Percentiles rank a stretch among this genome's conserved stretches.
Conservation (phyloP, 2,113 vertebrate species). For the Dascyllus trimaculatus region DNA sequence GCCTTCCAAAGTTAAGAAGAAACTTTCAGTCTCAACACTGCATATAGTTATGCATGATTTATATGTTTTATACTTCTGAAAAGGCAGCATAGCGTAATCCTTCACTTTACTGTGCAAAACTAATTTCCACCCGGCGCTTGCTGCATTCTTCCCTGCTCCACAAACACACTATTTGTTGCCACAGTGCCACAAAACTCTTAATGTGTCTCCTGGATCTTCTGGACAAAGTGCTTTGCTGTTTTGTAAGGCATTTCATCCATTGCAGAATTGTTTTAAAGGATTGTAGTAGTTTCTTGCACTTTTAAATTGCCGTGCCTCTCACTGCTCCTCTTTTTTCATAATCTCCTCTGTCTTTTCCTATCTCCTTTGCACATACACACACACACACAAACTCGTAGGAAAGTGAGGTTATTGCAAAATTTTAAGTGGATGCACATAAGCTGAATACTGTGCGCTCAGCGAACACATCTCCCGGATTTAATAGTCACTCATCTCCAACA, state of each 20-base stretch:
- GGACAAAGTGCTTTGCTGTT: constrained; percentile 7
- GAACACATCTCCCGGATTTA: constrained; percentile 67
- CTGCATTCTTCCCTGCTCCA: background rate
- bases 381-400: constrained; percentile 1
- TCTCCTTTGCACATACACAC: background rate
- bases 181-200: constrained; percentile 15
- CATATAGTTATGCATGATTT: background rate
- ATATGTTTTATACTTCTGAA: background rate
- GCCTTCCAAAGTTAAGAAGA: background rate
- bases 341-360: constrained; percentile 31
- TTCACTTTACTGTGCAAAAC: constrained; percentile 34
- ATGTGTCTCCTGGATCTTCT: constrained; percentile 35
- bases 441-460: constrained; percentile 43
- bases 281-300: constrained; percentile 45
- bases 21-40: background rate
- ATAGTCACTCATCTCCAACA: constrained; percentile 57
- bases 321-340: constrained; percentile 27
- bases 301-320: constrained; percentile 14
- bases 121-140: background rate
- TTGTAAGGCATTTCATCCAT: constrained; percentile 19
- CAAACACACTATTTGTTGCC: constrained; percentile 32
- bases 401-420: constrained; percentile 48
- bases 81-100: background rate
- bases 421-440: constrained; percentile 53
- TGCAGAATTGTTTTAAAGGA: constrained; percentile 53